Evolutionary conservation across 2,888 invertebrate species (phyloP).

Genomic region (Campoplex capitator): DNA sequence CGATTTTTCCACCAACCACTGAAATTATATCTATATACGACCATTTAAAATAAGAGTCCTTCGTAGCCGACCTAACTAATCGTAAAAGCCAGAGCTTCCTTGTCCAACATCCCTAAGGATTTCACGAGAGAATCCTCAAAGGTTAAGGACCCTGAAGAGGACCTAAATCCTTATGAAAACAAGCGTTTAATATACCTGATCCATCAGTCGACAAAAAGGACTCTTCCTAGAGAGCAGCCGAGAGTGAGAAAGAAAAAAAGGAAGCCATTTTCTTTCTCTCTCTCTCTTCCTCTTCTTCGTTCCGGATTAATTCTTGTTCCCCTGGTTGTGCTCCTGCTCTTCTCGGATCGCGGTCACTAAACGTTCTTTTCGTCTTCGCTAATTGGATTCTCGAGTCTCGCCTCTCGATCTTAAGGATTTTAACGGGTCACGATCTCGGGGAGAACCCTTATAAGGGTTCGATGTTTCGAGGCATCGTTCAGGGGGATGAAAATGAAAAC

Average conservation of each 20-base stretch:
- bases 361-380: slow-evolving; percentile 72
- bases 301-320: slow-evolving; percentile 64
- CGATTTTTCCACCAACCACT: not conserved
- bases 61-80: slow-evolving; percentile 34
- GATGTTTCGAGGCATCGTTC: not conserved
- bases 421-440: slow-evolving; percentile 11
- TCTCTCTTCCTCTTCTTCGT: slow-evolving; percentile 23
- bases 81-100: slow-evolving; percentile 25
- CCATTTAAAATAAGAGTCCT: slow-evolving; percentile 1
- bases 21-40: not conserved
- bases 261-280: slow-evolving; percentile 72
- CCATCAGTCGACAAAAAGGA: slow-evolving; percentile 74
- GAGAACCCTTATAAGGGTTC: slow-evolving; percentile 2
- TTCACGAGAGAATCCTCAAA: slow-evolving; percentile 33
- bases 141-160: slow-evolving; percentile 57
- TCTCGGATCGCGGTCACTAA: slow-evolving; percentile 64
- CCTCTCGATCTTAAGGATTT: not conserved
- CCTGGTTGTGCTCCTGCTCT: slow-evolving; percentile 72
- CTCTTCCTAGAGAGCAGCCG: slow-evolving; percentile 4
- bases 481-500: slow-evolving; percentile 13
- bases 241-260: not conserved
- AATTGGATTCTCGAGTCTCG: slow-evolving; percentile 75
- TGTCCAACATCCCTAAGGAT: slow-evolving; percentile 1
- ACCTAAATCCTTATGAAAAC: slow-evolving; percentile 82
- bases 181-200: slow-evolving; percentile 81